Percentiles rank a stretch among this genome's conserved stretches.
phyloP scores from a whole-genome alignment of 2,113 vertebrate genomes.

The Malurus melanocephalus region DNA sequence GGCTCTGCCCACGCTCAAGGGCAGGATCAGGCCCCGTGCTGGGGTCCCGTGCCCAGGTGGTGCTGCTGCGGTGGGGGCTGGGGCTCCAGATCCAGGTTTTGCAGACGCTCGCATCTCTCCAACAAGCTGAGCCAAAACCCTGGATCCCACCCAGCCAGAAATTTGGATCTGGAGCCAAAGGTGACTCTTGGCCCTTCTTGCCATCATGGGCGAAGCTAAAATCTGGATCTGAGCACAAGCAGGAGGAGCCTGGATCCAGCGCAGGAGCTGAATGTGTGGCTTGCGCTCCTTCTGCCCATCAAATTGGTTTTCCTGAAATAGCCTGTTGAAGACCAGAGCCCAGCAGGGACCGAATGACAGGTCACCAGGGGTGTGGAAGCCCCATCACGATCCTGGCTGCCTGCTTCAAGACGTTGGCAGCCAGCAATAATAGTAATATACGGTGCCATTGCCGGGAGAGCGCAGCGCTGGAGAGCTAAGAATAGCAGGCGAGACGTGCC shows the following conservation, averaged over 20 bases:
- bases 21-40: neutral
- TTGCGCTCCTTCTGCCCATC: constrained; percentile 23
- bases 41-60: neutral
- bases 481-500: constrained; percentile 36
- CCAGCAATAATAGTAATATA: constrained; percentile 37
- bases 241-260: neutral
- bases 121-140: constrained; percentile 21
- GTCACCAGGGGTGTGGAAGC: constrained; percentile 50
- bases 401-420: constrained; percentile 33
- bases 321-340: constrained; percentile 31
- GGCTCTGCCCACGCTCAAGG: neutral
- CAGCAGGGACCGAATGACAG: constrained; percentile 25
- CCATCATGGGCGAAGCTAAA: neutral
- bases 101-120: neutral
- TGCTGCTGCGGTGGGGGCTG: neutral
- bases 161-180: constrained; percentile 57
- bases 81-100: constrained; percentile 58
- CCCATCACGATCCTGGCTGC: constrained; percentile 38
- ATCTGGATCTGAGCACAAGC: neutral
- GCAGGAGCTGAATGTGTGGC: neutral
- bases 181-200: constrained; percentile 48
- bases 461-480: constrained; percentile 43
- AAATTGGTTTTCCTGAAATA: constrained; percentile 44
- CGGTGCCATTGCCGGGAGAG: constrained; percentile 6
- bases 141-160: constrained; percentile 43